These are phyloP conservation scores for Leptogaster cylindrica DNA, from an alignment of 2,888 invertebrate species.

Conservation along the genomic window DNA sequence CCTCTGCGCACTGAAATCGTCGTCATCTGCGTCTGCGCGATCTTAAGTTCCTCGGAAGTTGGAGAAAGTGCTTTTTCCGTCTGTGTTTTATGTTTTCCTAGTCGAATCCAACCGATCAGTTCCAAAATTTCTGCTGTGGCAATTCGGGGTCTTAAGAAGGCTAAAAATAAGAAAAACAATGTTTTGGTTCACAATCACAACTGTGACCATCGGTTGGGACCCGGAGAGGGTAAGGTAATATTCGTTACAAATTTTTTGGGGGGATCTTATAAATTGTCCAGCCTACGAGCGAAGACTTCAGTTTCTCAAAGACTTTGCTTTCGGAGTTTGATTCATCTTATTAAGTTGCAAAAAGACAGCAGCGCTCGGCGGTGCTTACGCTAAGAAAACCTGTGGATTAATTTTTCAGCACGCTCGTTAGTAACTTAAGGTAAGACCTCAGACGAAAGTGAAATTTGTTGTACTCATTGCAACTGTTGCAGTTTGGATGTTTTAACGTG, in stretches of 20 bases:
- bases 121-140: slow-evolving; percentile 22
- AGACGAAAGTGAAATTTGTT: slow-evolving; percentile 37
- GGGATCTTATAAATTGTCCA: slow-evolving; percentile 42
- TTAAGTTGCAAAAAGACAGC: not conserved
- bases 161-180: not conserved
- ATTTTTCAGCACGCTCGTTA: slow-evolving; percentile 6
- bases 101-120: slow-evolving; percentile 6
- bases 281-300: slow-evolving; percentile 36
- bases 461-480: too few species aligned
- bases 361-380: not conserved
- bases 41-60: too few species aligned
- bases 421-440: slow-evolving; percentile 26
- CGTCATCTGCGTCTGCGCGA: too few species aligned
- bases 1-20: slow-evolving; percentile 7
- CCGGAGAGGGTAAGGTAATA: slow-evolving; percentile 25
- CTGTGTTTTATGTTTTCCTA: slow-evolving; percentile 8
- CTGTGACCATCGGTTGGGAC: not conserved
- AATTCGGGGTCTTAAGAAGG: slow-evolving; percentile 22
- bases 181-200: not conserved
- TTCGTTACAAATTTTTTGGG: slow-evolving; percentile 11
- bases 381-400: slow-evolving; percentile 37
- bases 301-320: slow-evolving; percentile 11
- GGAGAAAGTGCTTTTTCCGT: slow-evolving; percentile 28
- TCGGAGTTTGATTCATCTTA: slow-evolving; percentile 4
- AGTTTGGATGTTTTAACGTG: too few species aligned